These are phyloP conservation scores for Bubo bubo DNA, from an alignment of 2,113 vertebrate species.

Conservation along the genomic window DNA sequence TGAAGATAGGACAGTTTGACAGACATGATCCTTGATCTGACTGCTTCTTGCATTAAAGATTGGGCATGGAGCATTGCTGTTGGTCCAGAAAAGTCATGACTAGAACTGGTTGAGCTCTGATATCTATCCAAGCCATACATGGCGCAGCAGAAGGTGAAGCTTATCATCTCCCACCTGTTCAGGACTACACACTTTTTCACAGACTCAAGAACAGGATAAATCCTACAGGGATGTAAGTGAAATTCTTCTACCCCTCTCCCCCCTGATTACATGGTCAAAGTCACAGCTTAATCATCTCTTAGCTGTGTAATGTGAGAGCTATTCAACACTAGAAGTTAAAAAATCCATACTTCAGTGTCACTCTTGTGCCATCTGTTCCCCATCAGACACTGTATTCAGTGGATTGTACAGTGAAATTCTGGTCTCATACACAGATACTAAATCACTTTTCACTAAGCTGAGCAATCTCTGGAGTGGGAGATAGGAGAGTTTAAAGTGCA, in stretches of 20 bases:
- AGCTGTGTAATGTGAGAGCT: background rate
- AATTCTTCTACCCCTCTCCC: background rate
- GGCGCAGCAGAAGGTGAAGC: background rate
- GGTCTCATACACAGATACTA: background rate
- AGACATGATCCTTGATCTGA: background rate
- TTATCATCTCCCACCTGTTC: background rate
- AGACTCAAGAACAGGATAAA: background rate
- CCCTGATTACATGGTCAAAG: background rate
- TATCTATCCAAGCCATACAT: background rate
- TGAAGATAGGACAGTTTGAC: background rate
- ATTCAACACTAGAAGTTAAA: background rate
- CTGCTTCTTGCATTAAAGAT: background rate
- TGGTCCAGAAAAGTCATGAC: background rate
- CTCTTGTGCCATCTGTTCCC: background rate
- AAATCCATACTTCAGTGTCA: background rate
- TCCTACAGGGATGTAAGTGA: background rate
- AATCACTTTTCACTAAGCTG: background rate
- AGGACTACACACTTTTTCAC: background rate
- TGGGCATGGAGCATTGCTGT: background rate
- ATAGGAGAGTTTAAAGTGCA: background rate
- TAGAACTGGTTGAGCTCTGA: background rate
- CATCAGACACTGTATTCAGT: background rate
- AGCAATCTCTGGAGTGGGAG: background rate
- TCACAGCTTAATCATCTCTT: background rate
- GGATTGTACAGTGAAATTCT: background rate